A percentile compares a stretch with the other conserved stretches of the same genome.
These are phyloP conservation scores for Falco concolor DNA, from an alignment of 2,797 vertebrate genomes.

Conservation along the genomic window DNA sequence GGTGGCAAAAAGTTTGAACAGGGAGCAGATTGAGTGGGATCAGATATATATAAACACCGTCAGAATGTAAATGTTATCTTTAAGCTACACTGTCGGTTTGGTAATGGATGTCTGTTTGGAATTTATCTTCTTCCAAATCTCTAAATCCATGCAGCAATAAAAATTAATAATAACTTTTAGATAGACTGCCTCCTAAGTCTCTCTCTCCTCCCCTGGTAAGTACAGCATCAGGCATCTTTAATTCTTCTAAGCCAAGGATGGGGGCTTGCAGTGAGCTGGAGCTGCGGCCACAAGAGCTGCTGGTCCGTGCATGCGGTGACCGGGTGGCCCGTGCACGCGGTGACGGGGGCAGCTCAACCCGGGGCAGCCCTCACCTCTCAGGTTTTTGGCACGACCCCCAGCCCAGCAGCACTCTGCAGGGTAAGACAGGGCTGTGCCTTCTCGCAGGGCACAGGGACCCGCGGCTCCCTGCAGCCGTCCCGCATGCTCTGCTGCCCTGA, in stretches of 20 bases:
- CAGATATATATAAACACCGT: slow-evolving; percentile 48
- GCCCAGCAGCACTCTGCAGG: not conserved
- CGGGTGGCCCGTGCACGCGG: fast-evolving
- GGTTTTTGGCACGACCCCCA: no score
- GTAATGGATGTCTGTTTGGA: slow-evolving; percentile 64
- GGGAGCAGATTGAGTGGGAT: slow-evolving; percentile 66
- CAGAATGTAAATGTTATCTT: slow-evolving; percentile 76
- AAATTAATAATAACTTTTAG: slow-evolving; percentile 67
- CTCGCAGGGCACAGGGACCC: fast-evolving
- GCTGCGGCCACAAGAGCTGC: not conserved
- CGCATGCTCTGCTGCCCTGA: fast-evolving
- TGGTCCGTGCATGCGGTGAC: fast-evolving
- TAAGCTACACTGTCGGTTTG: slow-evolving; percentile 63
- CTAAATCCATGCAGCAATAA: slow-evolving; percentile 58
- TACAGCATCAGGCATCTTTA: not conserved
- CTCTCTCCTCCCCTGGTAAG: not conserved
- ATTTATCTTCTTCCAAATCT: slow-evolving; percentile 69
- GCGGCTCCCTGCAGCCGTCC: not conserved
- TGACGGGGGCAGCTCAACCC: not conserved
- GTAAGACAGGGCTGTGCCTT: not conserved
- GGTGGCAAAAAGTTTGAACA: slow-evolving; percentile 46
- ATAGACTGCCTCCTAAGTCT: not conserved
- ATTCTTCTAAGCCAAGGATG: not conserved
- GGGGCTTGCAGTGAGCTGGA: not conserved
- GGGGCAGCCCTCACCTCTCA: not conserved